Conservation (phyloP, 53 echinoderm and acorn worm genomes). For the Holothuria leucospilota region DNA sequence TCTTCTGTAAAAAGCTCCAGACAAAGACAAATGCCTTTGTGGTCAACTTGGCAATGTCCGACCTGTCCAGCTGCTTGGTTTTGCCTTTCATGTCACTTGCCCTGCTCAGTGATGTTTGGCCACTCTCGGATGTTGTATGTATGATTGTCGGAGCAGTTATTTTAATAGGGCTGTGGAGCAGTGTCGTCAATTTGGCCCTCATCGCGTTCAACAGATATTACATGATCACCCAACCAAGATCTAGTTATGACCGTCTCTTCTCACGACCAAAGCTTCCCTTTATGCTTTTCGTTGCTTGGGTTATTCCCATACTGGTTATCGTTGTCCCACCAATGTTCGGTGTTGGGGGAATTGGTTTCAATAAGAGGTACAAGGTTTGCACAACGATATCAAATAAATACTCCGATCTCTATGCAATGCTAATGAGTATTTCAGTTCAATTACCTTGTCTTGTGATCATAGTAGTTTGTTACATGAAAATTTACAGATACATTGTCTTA, state of each 20-base stretch:
- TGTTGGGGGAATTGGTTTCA: constrained; percentile 65
- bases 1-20: constrained; percentile 61
- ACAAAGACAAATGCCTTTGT: constrained; percentile 77
- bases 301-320: constrained; percentile 49
- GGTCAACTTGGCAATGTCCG: constrained; percentile 68
- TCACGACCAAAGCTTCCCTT: constrained; percentile 44
- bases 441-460: constrained; percentile 62
- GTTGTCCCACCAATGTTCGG: constrained; percentile 43
- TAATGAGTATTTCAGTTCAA: constrained; percentile 48
- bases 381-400: constrained; percentile 55
- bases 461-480: constrained; percentile 50
- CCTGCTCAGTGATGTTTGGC: constrained; percentile 62
- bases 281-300: constrained; percentile 57
- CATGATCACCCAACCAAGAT: constrained; percentile 53
- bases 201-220: constrained; percentile 12
- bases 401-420: constrained; percentile 48
- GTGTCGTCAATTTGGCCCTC: constrained; percentile 60
- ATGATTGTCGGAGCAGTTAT: constrained; percentile 48
- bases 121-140: constrained; percentile 53
- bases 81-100: constrained; percentile 53
- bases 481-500: constrained; percentile 52
- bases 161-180: constrained; percentile 43
- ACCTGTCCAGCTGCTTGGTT: constrained; percentile 62
- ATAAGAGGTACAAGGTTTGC: constrained; percentile 57
- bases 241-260: constrained; percentile 46